A percentile compares a stretch with the other conserved stretches of the same genome.
These are phyloP conservation scores for Gerosis bhagava DNA, from an alignment of 2,888 invertebrate genomes.

Conservation along the genomic window DNA sequence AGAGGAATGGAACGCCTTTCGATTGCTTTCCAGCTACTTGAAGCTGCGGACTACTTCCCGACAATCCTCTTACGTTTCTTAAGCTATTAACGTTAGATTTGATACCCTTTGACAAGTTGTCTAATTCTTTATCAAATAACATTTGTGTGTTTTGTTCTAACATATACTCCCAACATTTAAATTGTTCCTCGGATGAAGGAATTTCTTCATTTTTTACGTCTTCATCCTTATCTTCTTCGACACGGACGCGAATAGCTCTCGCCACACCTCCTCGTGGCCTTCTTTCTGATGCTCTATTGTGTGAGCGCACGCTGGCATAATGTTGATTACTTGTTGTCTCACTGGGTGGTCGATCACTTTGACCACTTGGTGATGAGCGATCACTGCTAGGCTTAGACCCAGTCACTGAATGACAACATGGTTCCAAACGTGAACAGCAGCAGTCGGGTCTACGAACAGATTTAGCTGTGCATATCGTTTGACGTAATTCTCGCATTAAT, in stretches of 20 bases:
- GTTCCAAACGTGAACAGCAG: slow-evolving; percentile 83
- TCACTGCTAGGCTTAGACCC: slow-evolving; percentile 83
- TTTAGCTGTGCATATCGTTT: slow-evolving; percentile 86
- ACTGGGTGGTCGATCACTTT: slow-evolving; percentile 87
- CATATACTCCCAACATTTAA: slow-evolving; percentile 97
- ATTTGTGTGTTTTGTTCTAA: slow-evolving; percentile 94
- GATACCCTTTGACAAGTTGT: slow-evolving; percentile 87
- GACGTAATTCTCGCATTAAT: slow-evolving; percentile 89
- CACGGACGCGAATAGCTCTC: slow-evolving; percentile 82
- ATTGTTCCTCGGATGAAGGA: slow-evolving; percentile 90
- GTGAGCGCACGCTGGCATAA: slow-evolving; percentile 74
- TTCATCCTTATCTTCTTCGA: slow-evolving; percentile 84
- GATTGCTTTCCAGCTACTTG: slow-evolving; percentile 66
- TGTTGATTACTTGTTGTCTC: slow-evolving; percentile 69
- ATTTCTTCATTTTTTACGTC: slow-evolving; percentile 63
- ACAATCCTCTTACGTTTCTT: slow-evolving; percentile 83
- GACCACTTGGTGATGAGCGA: slow-evolving; percentile 93
- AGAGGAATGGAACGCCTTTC: slow-evolving; percentile 81
- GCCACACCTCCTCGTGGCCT: slow-evolving; percentile 83
- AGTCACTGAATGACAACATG: slow-evolving; percentile 81
- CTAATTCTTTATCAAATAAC: slow-evolving; percentile 93
- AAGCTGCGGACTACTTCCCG: slow-evolving; percentile 88
- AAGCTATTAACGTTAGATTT: slow-evolving; percentile 77
- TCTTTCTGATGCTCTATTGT: slow-evolving; percentile 68
- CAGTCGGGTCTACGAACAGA: slow-evolving; percentile 83